A percentile compares a stretch with the other conserved stretches of the same genome.
Conservation (phyloP, 2,113 vertebrate species). For the Calidris pugnax region DNA sequence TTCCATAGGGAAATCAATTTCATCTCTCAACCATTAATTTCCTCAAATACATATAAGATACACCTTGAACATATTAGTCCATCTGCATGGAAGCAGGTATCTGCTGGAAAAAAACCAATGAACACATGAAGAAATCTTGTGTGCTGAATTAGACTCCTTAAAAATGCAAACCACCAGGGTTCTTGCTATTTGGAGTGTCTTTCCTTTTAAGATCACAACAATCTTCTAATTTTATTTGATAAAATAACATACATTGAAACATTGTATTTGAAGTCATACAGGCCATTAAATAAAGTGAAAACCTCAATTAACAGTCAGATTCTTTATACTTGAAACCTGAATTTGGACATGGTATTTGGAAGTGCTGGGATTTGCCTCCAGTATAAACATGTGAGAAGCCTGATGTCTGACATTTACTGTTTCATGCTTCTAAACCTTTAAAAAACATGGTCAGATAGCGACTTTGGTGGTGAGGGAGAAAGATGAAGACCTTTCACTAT, state of each 20-base stretch:
- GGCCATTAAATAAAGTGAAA: neutral
- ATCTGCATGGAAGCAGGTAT: neutral
- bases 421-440: neutral
- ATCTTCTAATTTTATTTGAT: neutral
- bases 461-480: neutral
- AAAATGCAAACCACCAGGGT: neutral
- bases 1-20: neutral
- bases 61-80: neutral
- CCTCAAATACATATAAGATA: neutral
- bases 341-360: neutral
- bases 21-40: neutral
- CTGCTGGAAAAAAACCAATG: neutral
- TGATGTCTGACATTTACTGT: neutral
- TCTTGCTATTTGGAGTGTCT: neutral
- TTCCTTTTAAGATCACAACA: neutral
- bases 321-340: neutral
- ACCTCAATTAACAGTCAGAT: neutral
- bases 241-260: neutral
- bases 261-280: neutral
- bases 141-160: neutral
- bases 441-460: neutral
- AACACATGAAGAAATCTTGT: neutral
- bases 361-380: neutral
- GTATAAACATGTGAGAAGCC: neutral
- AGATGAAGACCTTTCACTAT: rapidly evolving